phyloP scores from a whole-genome alignment of 2,797 vertebrate species.

The Rhabdophis nuchalis region DNA sequence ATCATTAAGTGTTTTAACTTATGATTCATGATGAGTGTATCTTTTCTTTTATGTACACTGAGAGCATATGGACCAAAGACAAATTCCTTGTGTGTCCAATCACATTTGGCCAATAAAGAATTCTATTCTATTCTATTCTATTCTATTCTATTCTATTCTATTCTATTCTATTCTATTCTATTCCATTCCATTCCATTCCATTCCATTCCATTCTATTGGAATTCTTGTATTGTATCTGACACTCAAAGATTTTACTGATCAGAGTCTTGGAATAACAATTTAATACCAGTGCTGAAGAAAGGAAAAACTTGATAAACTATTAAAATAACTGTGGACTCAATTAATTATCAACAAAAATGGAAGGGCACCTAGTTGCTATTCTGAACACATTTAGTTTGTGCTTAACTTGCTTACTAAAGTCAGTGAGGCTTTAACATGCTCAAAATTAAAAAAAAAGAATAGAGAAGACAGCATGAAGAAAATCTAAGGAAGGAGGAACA shows the following conservation, averaged over 20 bases:
- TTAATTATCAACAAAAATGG: neutral
- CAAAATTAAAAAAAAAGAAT: neutral
- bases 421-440: neutral
- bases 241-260: neutral
- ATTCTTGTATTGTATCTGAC: neutral
- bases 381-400: neutral
- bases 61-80: no score
- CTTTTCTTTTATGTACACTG: no score
- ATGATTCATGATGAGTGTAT: no score
- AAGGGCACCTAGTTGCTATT: neutral
- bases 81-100: no score
- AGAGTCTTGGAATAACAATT: neutral
- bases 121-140: no score
- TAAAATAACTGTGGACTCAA: neutral
- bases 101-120: no score
- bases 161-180: no score
- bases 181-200: no score
- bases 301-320: neutral
- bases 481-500: conserved; percentile 1
- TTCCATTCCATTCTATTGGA: neutral
- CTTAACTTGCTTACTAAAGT: neutral
- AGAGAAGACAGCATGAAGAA: neutral
- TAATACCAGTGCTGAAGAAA: neutral
- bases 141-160: no score
- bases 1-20: no score